Evolutionary conservation across 2,797 vertebrate genomes (phyloP).

Genomic region (Tolypeutes matacus): DNA sequence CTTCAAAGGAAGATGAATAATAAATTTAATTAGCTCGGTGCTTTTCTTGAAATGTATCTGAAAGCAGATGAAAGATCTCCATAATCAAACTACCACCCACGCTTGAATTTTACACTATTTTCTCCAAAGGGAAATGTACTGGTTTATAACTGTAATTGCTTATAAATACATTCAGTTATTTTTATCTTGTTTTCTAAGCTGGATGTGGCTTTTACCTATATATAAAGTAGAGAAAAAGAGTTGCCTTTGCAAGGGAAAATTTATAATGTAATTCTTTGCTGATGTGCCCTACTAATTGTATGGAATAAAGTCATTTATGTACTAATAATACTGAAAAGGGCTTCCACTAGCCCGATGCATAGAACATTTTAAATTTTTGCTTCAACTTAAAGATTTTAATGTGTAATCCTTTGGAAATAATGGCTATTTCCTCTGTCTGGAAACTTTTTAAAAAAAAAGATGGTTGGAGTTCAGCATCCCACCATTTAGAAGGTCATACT

Average conservation of each 20-base stretch:
- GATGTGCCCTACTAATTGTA: conserved; percentile 37
- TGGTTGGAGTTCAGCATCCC: neutral
- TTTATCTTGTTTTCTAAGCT: conserved; percentile 78
- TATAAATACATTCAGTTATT: conserved; percentile 78
- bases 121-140: conserved; percentile 70
- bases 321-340: conserved; percentile 37
- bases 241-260: conserved; percentile 65
- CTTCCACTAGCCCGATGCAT: neutral
- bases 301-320: conserved; percentile 40
- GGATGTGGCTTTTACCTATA: conserved; percentile 63
- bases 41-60: conserved; percentile 76
- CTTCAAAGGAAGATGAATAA: conserved; percentile 76
- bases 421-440: conserved; percentile 45
- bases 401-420: conserved; percentile 42
- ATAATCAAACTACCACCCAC: conserved; percentile 78
- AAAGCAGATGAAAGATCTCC: conserved; percentile 79
- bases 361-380: conserved; percentile 20
- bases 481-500: conserved; percentile 16
- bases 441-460: conserved; percentile 52
- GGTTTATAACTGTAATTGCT: conserved; percentile 69
- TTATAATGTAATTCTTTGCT: conserved; percentile 58
- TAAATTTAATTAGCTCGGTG: conserved; percentile 79
- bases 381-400: conserved; percentile 35
- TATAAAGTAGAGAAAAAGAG: conserved; percentile 69
- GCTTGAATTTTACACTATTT: conserved; percentile 68